Evolutionary conservation across 2,113 vertebrate genomes (phyloP), one percentile per base, ranked within the genome.

Genomic region (Spheniscus mendiculus): DNA sequence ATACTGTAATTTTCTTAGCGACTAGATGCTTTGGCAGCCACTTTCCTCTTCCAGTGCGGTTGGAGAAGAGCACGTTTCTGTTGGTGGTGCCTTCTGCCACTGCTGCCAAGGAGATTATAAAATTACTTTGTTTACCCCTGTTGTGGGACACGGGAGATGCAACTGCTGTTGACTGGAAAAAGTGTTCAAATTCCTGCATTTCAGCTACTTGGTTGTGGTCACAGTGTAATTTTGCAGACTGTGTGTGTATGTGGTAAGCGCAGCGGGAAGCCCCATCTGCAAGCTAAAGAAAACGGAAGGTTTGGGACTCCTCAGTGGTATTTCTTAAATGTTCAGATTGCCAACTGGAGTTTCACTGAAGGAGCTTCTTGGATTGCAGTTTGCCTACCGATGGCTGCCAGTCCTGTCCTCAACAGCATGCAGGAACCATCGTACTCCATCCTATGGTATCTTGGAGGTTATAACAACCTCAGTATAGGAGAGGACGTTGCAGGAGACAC

Each of bases 1-100:
- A 89, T 90, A 90, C 36, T 94, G 70, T 84, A 97, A 90, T 95
- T 92, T 97, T 85, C 87, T 93, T 95, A 85, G 90, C 50, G 62
- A 90, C 73, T 74, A 47, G 27, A 5, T 34, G 92, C 45, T 78
- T 94, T 90, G 94, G 93, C 93, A 94, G 62, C 59, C 3, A 4
- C 79, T 59, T 61, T 79, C 47, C 83, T 61, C 80, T 84, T 77
- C 81, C 81, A 42, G 89, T 29, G 47, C 2, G 77, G 42, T 36
- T 83, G 81, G 72, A 87, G 70, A n/a, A 9, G 85, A 73, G 83
- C 45, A 2, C 19, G 36, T 62, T 95, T 55, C 70, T 73, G 32
- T 70, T 26, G 53, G 70, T 40, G 5, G 85, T 47, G 74, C 78
- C 49, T 93, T 50, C 78, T 95, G 82, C 82, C 5, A 21, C 95